phyloP scores from a whole-genome alignment of 2,113 vertebrate species.

The Pomatorhinus ruficollis region DNA sequence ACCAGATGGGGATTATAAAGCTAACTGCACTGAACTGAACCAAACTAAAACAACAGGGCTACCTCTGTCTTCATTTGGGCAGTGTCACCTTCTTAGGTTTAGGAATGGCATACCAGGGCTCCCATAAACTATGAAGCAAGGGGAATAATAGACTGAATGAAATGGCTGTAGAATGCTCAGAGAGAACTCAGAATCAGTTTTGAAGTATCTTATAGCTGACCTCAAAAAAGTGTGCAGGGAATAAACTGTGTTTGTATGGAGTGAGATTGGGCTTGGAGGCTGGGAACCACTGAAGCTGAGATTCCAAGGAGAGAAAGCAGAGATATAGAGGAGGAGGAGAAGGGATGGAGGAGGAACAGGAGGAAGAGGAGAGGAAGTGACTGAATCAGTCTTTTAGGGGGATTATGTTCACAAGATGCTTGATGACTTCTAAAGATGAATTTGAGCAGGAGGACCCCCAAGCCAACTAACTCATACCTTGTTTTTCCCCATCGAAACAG shows the following conservation, averaged over 20 bases:
- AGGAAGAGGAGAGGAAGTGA: background rate
- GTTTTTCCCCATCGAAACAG: accelerated
- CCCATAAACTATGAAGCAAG: background rate
- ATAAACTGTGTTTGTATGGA: background rate
- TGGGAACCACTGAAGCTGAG: background rate
- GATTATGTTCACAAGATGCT: background rate
- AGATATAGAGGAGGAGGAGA: background rate
- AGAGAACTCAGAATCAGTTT: background rate
- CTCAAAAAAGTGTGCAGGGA: background rate
- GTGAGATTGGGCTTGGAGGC: background rate
- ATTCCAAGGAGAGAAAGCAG: background rate
- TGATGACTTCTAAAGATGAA: background rate
- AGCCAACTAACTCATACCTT: background rate
- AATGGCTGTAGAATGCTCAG: background rate
- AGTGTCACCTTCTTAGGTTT: background rate
- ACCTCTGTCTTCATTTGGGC: background rate
- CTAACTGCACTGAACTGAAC: background rate
- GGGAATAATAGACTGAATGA: background rate
- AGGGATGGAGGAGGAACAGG: background rate
- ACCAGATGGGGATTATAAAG: background rate
- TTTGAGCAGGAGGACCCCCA: background rate
- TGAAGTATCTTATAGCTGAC: background rate
- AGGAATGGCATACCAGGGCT: background rate
- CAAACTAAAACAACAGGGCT: background rate
- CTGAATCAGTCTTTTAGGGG: background rate